Evolutionary conservation across 2,888 invertebrate genomes (phyloP).

Genomic region (Pollenia griseotomentosa): DNA sequence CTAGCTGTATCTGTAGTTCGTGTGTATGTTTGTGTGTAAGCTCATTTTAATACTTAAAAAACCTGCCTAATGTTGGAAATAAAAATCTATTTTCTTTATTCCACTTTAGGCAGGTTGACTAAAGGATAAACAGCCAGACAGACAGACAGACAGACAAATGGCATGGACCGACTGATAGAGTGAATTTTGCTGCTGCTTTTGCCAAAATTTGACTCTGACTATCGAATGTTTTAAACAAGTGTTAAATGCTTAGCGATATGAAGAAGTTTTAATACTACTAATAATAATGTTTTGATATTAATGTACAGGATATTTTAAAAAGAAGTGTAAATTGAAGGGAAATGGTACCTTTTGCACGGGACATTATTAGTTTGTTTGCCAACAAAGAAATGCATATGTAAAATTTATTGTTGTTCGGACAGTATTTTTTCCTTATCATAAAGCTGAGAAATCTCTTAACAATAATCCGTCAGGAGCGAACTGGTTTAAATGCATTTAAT

Average conservation of each 20-base stretch:
- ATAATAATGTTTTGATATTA: slow-evolving; percentile 12
- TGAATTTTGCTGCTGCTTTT: slow-evolving; percentile 6
- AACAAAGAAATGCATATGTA: too few relatives aligned
- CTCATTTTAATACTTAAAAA: slow-evolving; percentile 33
- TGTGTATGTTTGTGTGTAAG: background rate
- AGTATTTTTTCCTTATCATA: too few relatives aligned
- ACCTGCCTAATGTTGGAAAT: slow-evolving; percentile 66
- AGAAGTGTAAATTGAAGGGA: background rate
- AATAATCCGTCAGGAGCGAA: too few relatives aligned
- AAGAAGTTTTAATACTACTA: slow-evolving; percentile 5
- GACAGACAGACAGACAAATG: background rate
- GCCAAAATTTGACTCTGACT: slow-evolving; percentile 4
- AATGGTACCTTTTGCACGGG: background rate
- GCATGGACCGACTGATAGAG: background rate
- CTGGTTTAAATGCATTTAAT: too few relatives aligned
- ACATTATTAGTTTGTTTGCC: background rate
- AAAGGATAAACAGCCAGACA: background rate
- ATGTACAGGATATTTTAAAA: background rate
- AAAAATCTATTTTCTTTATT: slow-evolving; percentile 47
- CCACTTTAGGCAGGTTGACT: slow-evolving; percentile 9
- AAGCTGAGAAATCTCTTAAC: too few relatives aligned
- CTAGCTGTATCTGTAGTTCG: slow-evolving; percentile 1
- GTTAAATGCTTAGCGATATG: background rate
- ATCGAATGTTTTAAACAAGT: slow-evolving; percentile 20
- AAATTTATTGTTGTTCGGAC: too few relatives aligned